Conservation (phyloP, 1,140 invertebrate species). For the Uloborus diversus region DNA sequence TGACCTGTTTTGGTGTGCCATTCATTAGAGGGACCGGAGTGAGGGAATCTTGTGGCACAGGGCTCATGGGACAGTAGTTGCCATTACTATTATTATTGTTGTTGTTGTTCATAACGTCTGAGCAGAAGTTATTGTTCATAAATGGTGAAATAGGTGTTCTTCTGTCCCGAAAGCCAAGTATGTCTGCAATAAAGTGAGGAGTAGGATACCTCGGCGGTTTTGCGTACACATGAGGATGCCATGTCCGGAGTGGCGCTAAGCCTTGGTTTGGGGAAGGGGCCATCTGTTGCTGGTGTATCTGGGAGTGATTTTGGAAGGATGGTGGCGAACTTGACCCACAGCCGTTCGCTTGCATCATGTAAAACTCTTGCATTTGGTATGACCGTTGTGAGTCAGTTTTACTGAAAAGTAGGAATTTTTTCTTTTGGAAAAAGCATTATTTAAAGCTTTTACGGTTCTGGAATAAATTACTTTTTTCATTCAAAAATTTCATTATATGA, state of each 20-base stretch:
- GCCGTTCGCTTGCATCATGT: slow-evolving; percentile 49
- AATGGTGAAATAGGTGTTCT: not conserved
- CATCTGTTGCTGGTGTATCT: slow-evolving; percentile 14
- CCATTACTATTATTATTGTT: no score
- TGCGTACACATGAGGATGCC: slow-evolving; percentile 86
- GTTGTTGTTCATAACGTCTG: no score
- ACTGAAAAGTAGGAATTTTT: not conserved
- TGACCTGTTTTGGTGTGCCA: slow-evolving; percentile 7
- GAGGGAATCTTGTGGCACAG: slow-evolving; percentile 14
- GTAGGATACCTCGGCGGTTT: slow-evolving; percentile 79
- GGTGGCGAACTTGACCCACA: slow-evolving; percentile 40
- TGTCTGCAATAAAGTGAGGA: slow-evolving; percentile 82
- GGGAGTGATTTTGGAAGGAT: slow-evolving; percentile 31
- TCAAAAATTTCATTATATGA: no score
- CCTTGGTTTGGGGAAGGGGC: slow-evolving; percentile 12
- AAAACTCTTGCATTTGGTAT: slow-evolving; percentile 51
- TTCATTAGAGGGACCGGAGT: slow-evolving; percentile 20
- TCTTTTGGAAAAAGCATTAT: not conserved
- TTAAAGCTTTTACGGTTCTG: not conserved
- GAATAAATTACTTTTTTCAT: no score
- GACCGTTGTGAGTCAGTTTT: not conserved
- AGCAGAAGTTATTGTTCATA: slow-evolving; percentile 2
- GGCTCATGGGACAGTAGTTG: slow-evolving; percentile 12
- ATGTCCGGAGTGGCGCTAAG: slow-evolving; percentile 62
- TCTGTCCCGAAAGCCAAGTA: slow-evolving; percentile 70